phyloP scores from a whole-genome alignment of 2,113 vertebrate species.

The Cariama cristata region DNA sequence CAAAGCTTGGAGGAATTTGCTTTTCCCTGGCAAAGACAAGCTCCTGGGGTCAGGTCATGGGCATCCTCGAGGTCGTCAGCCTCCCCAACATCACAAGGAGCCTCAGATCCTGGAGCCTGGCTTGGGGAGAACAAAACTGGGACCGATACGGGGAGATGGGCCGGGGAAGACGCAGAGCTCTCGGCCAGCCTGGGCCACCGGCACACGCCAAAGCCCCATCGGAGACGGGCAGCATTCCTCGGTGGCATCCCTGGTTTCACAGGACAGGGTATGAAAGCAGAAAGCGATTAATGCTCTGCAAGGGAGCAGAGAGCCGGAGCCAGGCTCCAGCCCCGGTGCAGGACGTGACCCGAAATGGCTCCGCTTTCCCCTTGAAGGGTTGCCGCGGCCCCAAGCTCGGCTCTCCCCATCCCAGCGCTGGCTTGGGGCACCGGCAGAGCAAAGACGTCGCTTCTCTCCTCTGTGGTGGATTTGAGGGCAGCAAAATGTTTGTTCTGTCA shows the following conservation, averaged over 20 bases:
- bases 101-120: rapidly evolving
- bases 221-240: background rate
- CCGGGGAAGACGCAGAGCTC: background rate
- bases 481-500: slow-evolving; percentile 74
- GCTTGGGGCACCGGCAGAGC: background rate
- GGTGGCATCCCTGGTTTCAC: background rate
- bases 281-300: background rate
- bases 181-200: background rate
- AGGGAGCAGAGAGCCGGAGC: background rate
- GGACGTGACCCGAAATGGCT: background rate
- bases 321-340: background rate
- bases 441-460: background rate
- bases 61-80: background rate
- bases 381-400: background rate
- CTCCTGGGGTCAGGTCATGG: background rate
- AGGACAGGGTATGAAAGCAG: background rate
- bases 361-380: background rate
- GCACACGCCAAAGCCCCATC: rapidly evolving
- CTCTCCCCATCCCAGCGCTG: background rate
- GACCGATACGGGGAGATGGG: rapidly evolving
- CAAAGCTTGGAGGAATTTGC: background rate
- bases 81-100: rapidly evolving
- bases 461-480: slow-evolving; percentile 34
- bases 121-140: rapidly evolving
- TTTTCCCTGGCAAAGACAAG: background rate